These are phyloP conservation scores for Pelusios castaneus DNA, from an alignment of 2,113 vertebrate species.

Conservation along the genomic window DNA sequence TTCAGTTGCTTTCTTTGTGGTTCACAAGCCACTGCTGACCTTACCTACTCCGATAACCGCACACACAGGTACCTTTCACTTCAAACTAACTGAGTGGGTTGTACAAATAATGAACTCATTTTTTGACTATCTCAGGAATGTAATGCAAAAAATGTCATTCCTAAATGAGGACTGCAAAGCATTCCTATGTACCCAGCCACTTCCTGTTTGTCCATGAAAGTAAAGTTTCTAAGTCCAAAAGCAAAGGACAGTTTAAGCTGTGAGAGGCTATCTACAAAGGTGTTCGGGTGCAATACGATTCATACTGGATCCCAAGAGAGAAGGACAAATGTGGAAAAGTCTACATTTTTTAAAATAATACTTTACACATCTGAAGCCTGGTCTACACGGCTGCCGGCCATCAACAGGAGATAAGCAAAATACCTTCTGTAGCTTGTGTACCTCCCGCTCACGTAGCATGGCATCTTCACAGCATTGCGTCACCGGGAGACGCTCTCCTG, in stretches of 20 bases:
- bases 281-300: background rate
- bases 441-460: too few relatives aligned
- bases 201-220: background rate
- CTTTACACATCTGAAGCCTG: background rate
- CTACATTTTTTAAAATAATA: background rate
- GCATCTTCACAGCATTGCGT: too few relatives aligned
- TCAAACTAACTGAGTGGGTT: background rate
- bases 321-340: background rate
- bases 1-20: constrained; percentile 31
- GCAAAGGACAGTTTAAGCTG: background rate
- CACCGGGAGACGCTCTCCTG: too few relatives aligned
- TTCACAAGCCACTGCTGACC: constrained; percentile 14
- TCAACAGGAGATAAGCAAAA: too few relatives aligned
- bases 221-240: background rate
- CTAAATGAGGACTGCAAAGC: constrained; percentile 24
- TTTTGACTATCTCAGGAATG: constrained; percentile 34
- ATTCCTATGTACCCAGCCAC: constrained; percentile 42
- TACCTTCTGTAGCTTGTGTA: too few relatives aligned
- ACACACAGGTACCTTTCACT: constrained; percentile 38
- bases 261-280: background rate
- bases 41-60: constrained; percentile 26
- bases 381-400: too few relatives aligned
- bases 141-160: constrained; percentile 16
- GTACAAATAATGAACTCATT: constrained; percentile 9
- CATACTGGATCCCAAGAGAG: background rate